phyloP scores from a whole-genome alignment of 2,113 vertebrate genomes.

The Ardeotis arabs region DNA sequence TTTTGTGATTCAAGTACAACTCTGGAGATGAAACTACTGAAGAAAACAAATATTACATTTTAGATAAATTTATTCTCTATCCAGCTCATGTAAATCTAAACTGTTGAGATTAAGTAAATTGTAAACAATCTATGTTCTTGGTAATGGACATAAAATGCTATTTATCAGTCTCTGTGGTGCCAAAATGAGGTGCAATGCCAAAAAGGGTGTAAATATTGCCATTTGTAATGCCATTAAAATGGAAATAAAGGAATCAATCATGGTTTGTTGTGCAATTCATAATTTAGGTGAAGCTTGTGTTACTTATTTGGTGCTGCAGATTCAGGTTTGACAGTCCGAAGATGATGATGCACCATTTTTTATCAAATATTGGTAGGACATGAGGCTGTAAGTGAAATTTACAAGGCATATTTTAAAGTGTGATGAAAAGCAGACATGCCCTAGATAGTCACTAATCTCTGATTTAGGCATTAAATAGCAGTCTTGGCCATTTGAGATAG shows the following conservation, averaged over 20 bases:
- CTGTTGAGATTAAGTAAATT: neutral
- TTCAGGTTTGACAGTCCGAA: neutral
- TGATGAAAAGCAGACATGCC: neutral
- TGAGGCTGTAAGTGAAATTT: slow-evolving; percentile 3
- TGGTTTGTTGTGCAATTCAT: neutral
- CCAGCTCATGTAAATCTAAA: slow-evolving; percentile 20
- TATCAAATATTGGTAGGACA: neutral
- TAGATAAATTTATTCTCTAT: slow-evolving; percentile 9
- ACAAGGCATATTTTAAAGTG: neutral
- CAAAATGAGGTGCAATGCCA: slow-evolving; percentile 26
- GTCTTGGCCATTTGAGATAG: neutral
- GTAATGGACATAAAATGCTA: slow-evolving; percentile 24
- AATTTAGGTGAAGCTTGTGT: slow-evolving; percentile 5
- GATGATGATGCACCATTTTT: neutral
- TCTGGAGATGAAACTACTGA: neutral
- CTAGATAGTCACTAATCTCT: neutral
- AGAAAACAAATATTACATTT: slow-evolving; percentile 22
- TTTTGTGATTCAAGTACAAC: neutral
- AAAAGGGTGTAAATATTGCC: slow-evolving; percentile 54
- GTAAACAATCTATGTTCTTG: neutral
- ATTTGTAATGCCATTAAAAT: slow-evolving; percentile 59
- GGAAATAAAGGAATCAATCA: slow-evolving; percentile 49
- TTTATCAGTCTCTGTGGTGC: slow-evolving; percentile 23
- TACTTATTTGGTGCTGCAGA: neutral
- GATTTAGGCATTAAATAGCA: neutral